Conservation (phyloP, 1,140 invertebrate genomes). For the Metopolophium dirhodum region DNA sequence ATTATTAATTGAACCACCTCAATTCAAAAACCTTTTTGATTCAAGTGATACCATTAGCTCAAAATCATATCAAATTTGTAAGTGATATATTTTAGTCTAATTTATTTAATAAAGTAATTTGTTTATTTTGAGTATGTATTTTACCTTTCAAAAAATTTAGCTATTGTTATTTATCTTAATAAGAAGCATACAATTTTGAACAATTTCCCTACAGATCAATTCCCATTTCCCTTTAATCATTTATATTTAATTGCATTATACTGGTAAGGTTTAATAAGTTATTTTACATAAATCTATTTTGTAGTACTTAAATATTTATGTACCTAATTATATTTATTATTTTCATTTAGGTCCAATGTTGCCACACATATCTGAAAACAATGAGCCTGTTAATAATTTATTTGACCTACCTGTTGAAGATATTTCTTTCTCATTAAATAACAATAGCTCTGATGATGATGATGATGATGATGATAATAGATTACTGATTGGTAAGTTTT, state of each 20-base stretch:
- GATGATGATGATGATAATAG: slow-evolving; percentile 1
- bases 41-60: not conserved
- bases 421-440: not conserved
- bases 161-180: not conserved
- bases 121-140: not conserved
- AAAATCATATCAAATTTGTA: not conserved
- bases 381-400: not conserved
- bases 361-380: not conserved
- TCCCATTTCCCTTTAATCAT: not conserved
- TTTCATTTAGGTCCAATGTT: not conserved
- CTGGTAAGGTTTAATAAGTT: not conserved
- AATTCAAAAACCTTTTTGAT: not conserved
- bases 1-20: not conserved
- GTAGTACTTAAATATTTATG: not conserved
- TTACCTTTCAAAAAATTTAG: not conserved
- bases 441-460: not conserved
- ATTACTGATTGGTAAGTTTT: slow-evolving; percentile 2
- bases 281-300: not conserved
- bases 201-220: not conserved
- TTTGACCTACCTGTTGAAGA: not conserved
- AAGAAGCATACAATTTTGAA: not conserved
- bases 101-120: not conserved
- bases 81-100: not conserved
- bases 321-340: not conserved
- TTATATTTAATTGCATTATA: not conserved